Evolutionary conservation across 2,888 invertebrate genomes (phyloP).

Genomic region (Cremastobaeus sp.): DNA sequence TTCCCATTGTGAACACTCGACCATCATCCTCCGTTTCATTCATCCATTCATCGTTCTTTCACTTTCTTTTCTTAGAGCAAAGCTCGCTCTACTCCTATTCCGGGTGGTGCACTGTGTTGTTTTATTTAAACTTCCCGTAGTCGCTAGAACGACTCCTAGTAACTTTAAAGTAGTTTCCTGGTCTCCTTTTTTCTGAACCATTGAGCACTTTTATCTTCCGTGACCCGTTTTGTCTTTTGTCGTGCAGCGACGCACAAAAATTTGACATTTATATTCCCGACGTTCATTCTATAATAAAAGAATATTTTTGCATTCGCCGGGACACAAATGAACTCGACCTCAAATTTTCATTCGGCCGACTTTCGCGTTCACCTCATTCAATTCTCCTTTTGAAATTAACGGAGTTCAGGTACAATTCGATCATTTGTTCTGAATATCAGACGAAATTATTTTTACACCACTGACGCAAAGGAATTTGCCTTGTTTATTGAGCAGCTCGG

Average conservation of each 20-base stretch:
- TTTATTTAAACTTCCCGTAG: slow-evolving; percentile 48
- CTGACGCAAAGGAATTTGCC: not conserved
- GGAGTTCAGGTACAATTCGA: not conserved
- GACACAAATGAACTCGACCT: not conserved
- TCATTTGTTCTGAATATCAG: not conserved
- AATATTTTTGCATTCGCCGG: too few species aligned
- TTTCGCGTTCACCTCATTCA: not conserved
- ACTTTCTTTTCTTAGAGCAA: slow-evolving; percentile 4
- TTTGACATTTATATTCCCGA: not conserved
- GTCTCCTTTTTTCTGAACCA: slow-evolving; percentile 19
- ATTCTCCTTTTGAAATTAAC: slow-evolving; percentile 1
- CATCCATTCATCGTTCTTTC: slow-evolving; percentile 28
- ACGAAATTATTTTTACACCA: not conserved
- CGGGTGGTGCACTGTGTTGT: slow-evolving; percentile 20
- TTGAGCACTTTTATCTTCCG: slow-evolving; percentile 26
- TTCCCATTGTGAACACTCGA: slow-evolving; percentile 47
- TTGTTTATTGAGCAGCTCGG: not conserved
- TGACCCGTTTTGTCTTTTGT: not conserved
- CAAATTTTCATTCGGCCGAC: not conserved
- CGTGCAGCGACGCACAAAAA: slow-evolving; percentile 1
- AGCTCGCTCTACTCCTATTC: slow-evolving; percentile 28
- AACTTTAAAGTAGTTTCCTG: slow-evolving; percentile 28
- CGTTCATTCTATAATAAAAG: slow-evolving; percentile 9
- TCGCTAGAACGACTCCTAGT: slow-evolving; percentile 19
- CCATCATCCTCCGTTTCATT: slow-evolving; percentile 43